Evolutionary conservation across 1,140 invertebrate species (phyloP).

Genomic region (Marisa cornuarietis): DNA sequence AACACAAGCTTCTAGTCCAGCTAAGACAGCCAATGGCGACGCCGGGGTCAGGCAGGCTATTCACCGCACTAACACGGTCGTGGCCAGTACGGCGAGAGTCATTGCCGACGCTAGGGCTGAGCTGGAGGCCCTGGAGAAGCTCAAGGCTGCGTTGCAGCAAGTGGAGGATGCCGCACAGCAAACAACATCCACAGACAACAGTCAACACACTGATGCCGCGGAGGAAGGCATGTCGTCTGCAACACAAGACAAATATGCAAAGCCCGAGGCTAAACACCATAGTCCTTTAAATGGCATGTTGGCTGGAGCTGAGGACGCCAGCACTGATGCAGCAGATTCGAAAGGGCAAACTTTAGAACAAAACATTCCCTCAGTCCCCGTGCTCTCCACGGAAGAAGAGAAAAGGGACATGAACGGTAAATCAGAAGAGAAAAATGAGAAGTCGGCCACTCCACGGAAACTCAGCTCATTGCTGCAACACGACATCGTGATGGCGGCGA

Average conservation of each 20-base stretch:
- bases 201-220: neutral
- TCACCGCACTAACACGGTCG: neutral
- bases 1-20: neutral
- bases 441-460: conserved; percentile 6
- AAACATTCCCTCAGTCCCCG: neutral
- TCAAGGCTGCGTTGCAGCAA: conserved; percentile 24
- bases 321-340: neutral
- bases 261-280: neutral
- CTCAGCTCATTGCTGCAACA: conserved; percentile 51
- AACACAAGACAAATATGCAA: neutral
- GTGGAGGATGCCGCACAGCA: neutral
- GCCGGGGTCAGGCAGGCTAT: neutral
- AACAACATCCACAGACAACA: neutral
- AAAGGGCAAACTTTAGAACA: neutral
- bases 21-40: neutral
- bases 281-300: neutral
- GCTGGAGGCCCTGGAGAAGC: conserved; percentile 29
- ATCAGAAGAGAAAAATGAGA: neutral
- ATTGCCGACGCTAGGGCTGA: conserved; percentile 26
- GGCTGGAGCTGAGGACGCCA: neutral
- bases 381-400: neutral
- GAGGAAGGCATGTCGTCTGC: neutral
- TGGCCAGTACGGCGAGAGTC: neutral
- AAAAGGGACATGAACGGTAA: neutral
- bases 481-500: conserved; percentile 52